These are phyloP conservation scores for Alloscopus bannaensis DNA, from an alignment of 2,888 invertebrate genomes.

Conservation along the genomic window DNA sequence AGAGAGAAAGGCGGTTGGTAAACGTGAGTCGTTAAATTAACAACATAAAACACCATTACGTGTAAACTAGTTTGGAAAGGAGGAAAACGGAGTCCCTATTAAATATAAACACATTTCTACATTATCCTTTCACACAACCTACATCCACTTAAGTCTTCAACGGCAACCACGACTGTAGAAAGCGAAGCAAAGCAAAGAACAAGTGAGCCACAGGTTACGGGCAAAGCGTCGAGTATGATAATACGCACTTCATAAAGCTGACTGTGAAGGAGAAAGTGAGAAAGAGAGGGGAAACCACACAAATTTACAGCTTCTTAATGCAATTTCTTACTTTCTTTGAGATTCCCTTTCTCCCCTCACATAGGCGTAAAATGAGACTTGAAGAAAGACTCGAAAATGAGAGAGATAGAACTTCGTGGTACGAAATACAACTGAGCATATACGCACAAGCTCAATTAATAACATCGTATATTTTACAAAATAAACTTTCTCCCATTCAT, in stretches of 20 bases:
- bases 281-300: slow-evolving; percentile 42
- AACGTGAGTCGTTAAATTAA: slow-evolving; percentile 50
- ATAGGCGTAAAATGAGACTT: slow-evolving; percentile 35
- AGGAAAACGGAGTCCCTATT: no score
- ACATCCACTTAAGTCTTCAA: slow-evolving; percentile 17
- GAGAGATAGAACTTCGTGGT: slow-evolving; percentile 3
- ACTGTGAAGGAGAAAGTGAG: background rate
- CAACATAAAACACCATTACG: slow-evolving; percentile 55
- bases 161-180: background rate
- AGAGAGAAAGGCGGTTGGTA: slow-evolving; percentile 6
- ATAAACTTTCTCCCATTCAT: slow-evolving; percentile 31
- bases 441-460: background rate
- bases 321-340: slow-evolving; percentile 60
- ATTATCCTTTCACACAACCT: slow-evolving; percentile 18
- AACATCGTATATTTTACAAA: background rate
- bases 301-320: slow-evolving; percentile 56
- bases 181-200: background rate
- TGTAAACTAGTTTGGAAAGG: slow-evolving; percentile 53
- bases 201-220: slow-evolving; percentile 60
- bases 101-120: no score
- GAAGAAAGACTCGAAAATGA: slow-evolving; percentile 13
- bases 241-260: background rate
- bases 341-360: slow-evolving; percentile 14
- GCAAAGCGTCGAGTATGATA: background rate
- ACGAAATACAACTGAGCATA: background rate